phyloP scores from a whole-genome alignment of 2,888 invertebrate species.

The Nematopogon swammerdamellus region DNA sequence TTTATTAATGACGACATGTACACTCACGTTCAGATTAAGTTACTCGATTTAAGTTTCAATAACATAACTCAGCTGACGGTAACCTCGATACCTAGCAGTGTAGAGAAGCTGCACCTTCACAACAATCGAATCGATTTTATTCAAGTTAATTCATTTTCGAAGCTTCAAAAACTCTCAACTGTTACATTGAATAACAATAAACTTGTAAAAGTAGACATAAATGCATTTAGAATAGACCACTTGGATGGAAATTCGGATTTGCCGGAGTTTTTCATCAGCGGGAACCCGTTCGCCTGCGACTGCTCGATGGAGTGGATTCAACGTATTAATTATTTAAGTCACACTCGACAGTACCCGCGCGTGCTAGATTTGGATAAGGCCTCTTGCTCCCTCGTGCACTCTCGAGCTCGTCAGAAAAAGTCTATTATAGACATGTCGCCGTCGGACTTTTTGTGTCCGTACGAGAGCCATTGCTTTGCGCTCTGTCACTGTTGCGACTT shows the following conservation, averaged over 20 bases:
- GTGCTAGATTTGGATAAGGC: constrained; percentile 77
- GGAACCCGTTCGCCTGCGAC: constrained; percentile 82
- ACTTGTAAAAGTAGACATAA: constrained; percentile 68
- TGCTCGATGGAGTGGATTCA: constrained; percentile 87
- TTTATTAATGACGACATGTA: constrained; percentile 57
- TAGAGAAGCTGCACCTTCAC: constrained; percentile 70
- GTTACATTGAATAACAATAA: constrained; percentile 75
- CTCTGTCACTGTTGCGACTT: constrained; percentile 87
- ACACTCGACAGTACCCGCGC: constrained; percentile 71
- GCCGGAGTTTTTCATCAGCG: constrained; percentile 77
- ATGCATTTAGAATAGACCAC: constrained; percentile 66
- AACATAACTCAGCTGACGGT: constrained; percentile 64
- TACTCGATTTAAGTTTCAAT: constrained; percentile 73
- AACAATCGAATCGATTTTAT: constrained; percentile 69
- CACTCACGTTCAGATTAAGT: constrained; percentile 60
- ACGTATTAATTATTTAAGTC: constrained; percentile 74
- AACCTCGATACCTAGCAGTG: constrained; percentile 67
- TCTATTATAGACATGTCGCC: constrained; percentile 66
- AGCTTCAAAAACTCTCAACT: constrained; percentile 65
- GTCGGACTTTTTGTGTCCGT: constrained; percentile 77
- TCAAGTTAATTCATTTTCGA: constrained; percentile 67
- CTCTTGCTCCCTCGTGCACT: constrained; percentile 70
- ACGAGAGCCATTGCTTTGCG: constrained; percentile 81
- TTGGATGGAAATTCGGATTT: constrained; percentile 66
- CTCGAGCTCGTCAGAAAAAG: constrained; percentile 65